Evolutionary conservation across 35 echinoderm and acorn worm species (phyloP).

Genomic region (Apostichopus californicus): DNA sequence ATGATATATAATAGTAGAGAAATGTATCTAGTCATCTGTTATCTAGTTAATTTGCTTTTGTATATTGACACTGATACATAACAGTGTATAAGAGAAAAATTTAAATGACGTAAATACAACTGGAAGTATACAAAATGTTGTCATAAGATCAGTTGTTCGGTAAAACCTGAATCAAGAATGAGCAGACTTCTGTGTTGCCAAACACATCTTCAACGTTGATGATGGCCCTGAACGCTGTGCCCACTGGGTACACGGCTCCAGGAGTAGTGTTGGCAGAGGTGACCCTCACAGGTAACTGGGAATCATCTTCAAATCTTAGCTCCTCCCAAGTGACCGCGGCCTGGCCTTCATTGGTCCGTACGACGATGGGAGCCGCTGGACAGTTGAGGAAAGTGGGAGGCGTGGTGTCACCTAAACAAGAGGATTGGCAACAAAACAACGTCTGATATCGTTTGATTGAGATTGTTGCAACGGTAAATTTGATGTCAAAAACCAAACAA

Average conservation of each 20-base stretch:
- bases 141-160: background rate
- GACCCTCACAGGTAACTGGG: background rate
- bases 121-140: background rate
- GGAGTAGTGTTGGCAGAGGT: background rate
- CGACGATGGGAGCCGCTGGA: background rate
- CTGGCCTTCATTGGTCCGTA: background rate
- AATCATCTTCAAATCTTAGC: background rate
- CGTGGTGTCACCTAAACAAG: background rate
- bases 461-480: background rate
- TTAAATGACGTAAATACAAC: background rate
- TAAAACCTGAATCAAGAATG: slow-evolving; percentile 11
- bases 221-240: background rate
- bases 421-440: background rate
- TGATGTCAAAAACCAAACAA: background rate
- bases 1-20: too few species aligned
- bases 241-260: background rate
- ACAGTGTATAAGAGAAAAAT: background rate
- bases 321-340: background rate
- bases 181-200: background rate
- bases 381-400: slow-evolving; percentile 8
- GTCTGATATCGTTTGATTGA: background rate
- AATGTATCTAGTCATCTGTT: too few species aligned
- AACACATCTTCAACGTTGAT: slow-evolving; percentile 3
- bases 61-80: background rate
- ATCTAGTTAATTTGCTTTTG: too few species aligned